Evolutionary conservation across 1,140 invertebrate genomes (phyloP), one percentile per base, ranked within the genome.

Genomic region (Tetramorium alpestre): DNA sequence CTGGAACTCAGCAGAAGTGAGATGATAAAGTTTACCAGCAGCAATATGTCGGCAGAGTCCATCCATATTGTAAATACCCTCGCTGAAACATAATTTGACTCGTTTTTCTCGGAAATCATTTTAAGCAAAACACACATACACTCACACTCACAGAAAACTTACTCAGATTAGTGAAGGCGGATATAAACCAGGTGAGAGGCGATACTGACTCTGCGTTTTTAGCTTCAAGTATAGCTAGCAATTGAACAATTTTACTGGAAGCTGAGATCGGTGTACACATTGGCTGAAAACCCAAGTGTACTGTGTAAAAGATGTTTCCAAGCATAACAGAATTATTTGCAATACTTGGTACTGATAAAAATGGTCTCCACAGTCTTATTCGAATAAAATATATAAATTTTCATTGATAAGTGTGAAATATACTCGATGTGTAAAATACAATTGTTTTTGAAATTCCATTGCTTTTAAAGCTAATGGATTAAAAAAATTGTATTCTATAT

Each of bases 181-280:
- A 97, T 75, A 97, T 97, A 56, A 96, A 95, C 97, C 97, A 97
- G 33, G 97, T 97, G 11, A 96, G 93, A 13, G 96, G 92, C 54
- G 97, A 97, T 1, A 97, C 95, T 16, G 96, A 96, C 87, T 97
- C 96, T 10, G 97, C 96, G 93, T 97, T 97, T 90, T 94, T 96
- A 2, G 96, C 95, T 90, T 94, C 95, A 16, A 97, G 72, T 87
- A 97, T 97, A 76, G 96, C 96, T 56, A 96, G 93, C 8, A 97
- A 95, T 90, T 97, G 97, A 25, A 96, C 95, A 7, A 97, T 93
- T 96, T 97, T 97, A 64, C 97, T 97, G 44, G 96, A 97, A 49
- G 97, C 96, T 87, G 97, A 97, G 81, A 97, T 96, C 7, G 97
- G 97, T 0, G 97, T 97, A 89, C 96, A 97, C 11, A 97, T 94